Evolutionary conservation across 2,797 vertebrate species (phyloP).

Genomic region (Somateria mollissima): DNA sequence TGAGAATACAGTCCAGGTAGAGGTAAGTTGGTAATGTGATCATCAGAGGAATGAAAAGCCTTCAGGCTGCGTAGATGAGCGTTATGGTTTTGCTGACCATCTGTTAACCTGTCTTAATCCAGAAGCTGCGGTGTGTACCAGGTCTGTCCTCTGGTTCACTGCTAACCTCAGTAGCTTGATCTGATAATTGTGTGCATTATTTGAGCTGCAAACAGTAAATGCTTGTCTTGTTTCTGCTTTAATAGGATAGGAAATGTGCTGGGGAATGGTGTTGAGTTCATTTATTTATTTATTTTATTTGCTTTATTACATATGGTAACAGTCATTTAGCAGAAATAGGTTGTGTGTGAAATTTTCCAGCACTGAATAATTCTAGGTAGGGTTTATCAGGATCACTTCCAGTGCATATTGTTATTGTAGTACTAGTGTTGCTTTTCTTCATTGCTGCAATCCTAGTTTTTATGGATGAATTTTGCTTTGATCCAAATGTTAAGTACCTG

Average conservation of each 20-base stretch:
- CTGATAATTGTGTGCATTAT: background rate
- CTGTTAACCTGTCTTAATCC: background rate
- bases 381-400: background rate
- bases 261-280: background rate
- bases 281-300: background rate
- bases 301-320: background rate
- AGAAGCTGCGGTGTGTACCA: background rate
- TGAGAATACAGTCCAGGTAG: background rate
- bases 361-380: background rate
- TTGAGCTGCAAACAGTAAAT: background rate
- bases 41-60: background rate
- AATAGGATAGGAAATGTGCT: background rate
- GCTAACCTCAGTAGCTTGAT: accelerated
- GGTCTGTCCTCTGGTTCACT: background rate
- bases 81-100: background rate
- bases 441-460: background rate
- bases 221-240: background rate
- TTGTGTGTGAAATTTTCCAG: background rate
- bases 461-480: background rate
- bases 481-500: background rate
- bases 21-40: background rate
- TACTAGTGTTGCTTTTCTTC: background rate
- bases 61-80: background rate
- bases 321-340: background rate
- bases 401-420: background rate